These are phyloP conservation scores for Clamator glandarius DNA, from an alignment of 2,797 vertebrate species.

Conservation along the genomic window DNA sequence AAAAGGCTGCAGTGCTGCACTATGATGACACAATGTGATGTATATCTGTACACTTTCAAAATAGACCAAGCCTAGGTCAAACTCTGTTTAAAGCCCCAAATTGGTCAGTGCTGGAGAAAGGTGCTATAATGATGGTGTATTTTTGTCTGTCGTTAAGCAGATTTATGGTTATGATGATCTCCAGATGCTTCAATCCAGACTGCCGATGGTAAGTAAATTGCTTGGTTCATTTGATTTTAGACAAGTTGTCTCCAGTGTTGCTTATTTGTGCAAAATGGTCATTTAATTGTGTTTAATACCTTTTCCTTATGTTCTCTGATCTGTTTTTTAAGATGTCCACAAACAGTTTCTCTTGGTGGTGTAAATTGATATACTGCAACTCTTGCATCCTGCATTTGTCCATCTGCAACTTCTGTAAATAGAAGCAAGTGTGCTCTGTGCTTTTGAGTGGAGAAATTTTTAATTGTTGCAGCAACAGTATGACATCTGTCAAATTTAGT, in stretches of 20 bases:
- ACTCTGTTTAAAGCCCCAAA: neutral
- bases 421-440: neutral
- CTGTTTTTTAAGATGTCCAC: neutral
- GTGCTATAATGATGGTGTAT: neutral
- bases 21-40: fast-evolving
- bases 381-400: neutral
- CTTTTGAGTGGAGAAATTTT: neutral
- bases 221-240: neutral
- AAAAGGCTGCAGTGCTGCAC: neutral
- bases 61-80: neutral
- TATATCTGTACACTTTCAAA: neutral
- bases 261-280: neutral
- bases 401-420: neutral
- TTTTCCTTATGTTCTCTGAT: neutral
- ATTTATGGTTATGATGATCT: slow-evolving; percentile 98
- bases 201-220: slow-evolving; percentile 87
- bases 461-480: neutral
- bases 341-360: neutral
- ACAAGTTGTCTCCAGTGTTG: neutral
- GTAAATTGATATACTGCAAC: neutral
- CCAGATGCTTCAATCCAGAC: slow-evolving; percentile 93
- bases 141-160: slow-evolving; percentile 77
- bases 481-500: neutral
- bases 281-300: neutral
- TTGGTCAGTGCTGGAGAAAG: neutral